phyloP scores from a whole-genome alignment of 2,888 invertebrate species.

The Heliconius cydno region DNA sequence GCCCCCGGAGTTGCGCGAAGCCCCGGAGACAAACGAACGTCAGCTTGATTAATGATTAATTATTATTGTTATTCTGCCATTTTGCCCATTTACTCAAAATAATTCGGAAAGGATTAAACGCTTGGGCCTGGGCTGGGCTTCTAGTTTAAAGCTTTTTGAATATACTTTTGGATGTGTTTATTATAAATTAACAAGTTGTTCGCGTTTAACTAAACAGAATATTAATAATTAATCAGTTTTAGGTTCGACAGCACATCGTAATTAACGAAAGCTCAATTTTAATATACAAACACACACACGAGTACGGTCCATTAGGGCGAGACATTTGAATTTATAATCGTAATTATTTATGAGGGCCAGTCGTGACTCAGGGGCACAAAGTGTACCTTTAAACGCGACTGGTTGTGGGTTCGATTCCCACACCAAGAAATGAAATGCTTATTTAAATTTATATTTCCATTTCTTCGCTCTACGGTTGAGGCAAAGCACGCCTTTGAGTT shows the following conservation, averaged over 20 bases:
- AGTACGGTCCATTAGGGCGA: slow-evolving; percentile 18
- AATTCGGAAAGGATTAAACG: slow-evolving; percentile 53
- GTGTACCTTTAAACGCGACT: no score
- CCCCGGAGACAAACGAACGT: slow-evolving; percentile 77
- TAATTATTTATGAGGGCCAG: neutral
- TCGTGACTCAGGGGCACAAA: no score
- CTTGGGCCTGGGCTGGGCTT: slow-evolving; percentile 9
- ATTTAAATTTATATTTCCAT: no score
- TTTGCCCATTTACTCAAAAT: slow-evolving; percentile 51
- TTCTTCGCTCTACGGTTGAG: no score
- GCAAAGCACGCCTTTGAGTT: no score
- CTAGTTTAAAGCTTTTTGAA: slow-evolving; percentile 18
- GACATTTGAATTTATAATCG: slow-evolving; percentile 15
- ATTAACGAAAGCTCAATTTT: slow-evolving; percentile 18
- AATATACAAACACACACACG: slow-evolving; percentile 23
- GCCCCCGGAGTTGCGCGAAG: slow-evolving; percentile 68
- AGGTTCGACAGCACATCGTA: slow-evolving; percentile 21
- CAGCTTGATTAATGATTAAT: slow-evolving; percentile 77
- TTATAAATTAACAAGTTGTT: slow-evolving; percentile 20
- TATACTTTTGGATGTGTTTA: slow-evolving; percentile 8
- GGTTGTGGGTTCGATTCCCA: no score
- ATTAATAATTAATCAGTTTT: slow-evolving; percentile 38
- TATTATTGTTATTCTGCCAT: slow-evolving; percentile 81
- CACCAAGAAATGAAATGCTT: no score
- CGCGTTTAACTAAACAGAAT: slow-evolving; percentile 16